Percentiles rank a stretch among this genome's conserved stretches.
Conservation (phyloP, 2,113 vertebrate species). For the Callospermophilus lateralis region DNA sequence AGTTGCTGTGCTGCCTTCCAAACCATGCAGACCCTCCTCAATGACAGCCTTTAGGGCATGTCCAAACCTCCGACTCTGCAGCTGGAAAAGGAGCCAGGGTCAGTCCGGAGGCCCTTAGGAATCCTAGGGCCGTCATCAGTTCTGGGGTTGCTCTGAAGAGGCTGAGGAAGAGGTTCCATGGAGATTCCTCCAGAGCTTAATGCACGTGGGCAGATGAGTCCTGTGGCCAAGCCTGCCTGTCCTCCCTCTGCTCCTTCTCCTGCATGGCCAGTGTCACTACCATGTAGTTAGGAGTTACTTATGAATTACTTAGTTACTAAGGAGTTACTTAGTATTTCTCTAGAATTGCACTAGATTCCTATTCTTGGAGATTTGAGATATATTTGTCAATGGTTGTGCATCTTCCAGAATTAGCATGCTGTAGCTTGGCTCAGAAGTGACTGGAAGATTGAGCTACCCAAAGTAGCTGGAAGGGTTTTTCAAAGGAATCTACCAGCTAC, state of each 20-base stretch:
- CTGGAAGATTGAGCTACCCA: neutral
- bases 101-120: neutral
- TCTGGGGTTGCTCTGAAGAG: neutral
- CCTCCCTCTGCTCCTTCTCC: neutral
- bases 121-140: neutral
- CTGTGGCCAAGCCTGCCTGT: neutral
- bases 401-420: slow-evolving; percentile 49
- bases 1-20: neutral
- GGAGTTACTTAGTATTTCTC: neutral
- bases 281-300: too few species aligned
- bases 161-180: neutral
- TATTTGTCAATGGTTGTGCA: slow-evolving; percentile 19
- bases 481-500: neutral
- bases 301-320: neutral
- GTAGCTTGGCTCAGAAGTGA: neutral
- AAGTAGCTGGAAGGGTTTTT: slow-evolving; percentile 35
- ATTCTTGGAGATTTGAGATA: neutral
- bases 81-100: neutral
- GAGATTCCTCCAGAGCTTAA: neutral
- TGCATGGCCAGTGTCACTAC: too few species aligned
- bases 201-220: rapidly evolving
- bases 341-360: neutral
- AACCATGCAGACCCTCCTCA: neutral
- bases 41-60: neutral
- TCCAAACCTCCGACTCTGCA: neutral